Percentiles rank a stretch among this genome's conserved stretches.
Conservation (phyloP, 1,140 invertebrate genomes). For the Drosophila prosaltans region DNA sequence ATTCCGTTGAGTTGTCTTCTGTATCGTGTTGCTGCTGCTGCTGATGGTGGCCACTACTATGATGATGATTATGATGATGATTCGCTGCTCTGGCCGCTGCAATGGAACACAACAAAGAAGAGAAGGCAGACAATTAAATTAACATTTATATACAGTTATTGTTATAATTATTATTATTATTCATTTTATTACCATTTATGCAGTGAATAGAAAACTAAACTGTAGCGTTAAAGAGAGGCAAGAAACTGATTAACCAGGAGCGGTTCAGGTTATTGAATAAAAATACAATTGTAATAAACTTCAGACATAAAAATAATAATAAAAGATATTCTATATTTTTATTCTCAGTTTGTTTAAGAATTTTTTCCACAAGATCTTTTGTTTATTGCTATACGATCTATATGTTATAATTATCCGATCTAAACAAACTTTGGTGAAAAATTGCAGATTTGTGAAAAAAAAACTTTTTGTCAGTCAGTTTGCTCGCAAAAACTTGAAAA, state of each 20-base stretch:
- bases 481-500: too few relatives aligned
- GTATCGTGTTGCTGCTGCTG: conserved; percentile 29
- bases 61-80: conserved; percentile 44
- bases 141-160: conserved; percentile 71
- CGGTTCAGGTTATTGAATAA: conserved; percentile 24
- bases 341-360: too few relatives aligned
- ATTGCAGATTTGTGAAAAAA: too few relatives aligned
- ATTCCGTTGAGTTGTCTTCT: conserved; percentile 61
- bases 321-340: too few relatives aligned
- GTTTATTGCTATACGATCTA: too few relatives aligned
- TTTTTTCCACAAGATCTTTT: too few relatives aligned
- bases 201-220: conserved; percentile 65
- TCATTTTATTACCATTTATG: conserved; percentile 62
- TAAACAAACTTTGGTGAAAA: too few relatives aligned
- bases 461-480: too few relatives aligned
- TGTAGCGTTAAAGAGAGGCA: background rate
- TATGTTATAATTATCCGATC: too few relatives aligned
- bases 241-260: conserved; percentile 33
- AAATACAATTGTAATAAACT: too few relatives aligned
- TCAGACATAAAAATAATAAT: too few relatives aligned
- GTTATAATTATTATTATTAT: conserved; percentile 59
- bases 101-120: conserved; percentile 35
- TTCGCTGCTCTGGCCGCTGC: conserved; percentile 66
- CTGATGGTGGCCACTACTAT: conserved; percentile 27
- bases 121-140: conserved; percentile 64